A percentile compares a stretch with the other conserved stretches of the same genome.
phyloP scores from a whole-genome alignment of 2,888 invertebrate genomes.

The Apamea monoglypha region DNA sequence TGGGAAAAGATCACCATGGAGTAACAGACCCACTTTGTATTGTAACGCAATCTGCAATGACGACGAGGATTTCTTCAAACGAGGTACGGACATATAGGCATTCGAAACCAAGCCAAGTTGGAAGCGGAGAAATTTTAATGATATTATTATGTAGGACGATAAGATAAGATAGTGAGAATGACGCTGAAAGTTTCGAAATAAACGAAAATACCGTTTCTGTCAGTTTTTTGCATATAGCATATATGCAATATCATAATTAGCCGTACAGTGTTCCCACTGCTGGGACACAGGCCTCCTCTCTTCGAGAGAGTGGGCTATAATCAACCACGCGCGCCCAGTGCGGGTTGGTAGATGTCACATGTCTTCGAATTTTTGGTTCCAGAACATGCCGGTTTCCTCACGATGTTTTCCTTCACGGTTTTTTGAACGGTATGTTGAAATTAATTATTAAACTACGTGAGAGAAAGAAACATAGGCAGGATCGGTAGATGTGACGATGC shows the following conservation, averaged over 20 bases:
- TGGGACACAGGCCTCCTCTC: no score
- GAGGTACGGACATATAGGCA: no score
- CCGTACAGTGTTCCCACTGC: no score
- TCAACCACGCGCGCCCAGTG: no score
- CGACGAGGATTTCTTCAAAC: constrained; percentile 8
- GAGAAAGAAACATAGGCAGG: background rate
- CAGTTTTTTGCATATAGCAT: background rate
- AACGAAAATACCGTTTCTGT: background rate
- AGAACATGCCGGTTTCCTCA: no score
- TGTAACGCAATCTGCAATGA: constrained; percentile 16
- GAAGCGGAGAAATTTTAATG: background rate
- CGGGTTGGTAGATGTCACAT: no score
- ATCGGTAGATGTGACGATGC: no score
- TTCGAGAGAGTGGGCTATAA: no score
- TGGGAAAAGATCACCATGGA: constrained; percentile 19
- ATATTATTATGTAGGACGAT: background rate
- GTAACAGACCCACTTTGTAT: constrained; percentile 21
- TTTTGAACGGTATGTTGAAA: background rate
- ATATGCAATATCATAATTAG: no score
- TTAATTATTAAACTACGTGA: background rate
- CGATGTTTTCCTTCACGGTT: no score
- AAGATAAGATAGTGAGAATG: background rate
- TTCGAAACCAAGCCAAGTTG: background rate
- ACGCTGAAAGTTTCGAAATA: background rate
- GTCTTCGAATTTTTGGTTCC: no score